Evolutionary conservation across 2,888 invertebrate species (phyloP), one percentile per base, ranked within the genome.

Genomic region (Apodemia duryi): DNA sequence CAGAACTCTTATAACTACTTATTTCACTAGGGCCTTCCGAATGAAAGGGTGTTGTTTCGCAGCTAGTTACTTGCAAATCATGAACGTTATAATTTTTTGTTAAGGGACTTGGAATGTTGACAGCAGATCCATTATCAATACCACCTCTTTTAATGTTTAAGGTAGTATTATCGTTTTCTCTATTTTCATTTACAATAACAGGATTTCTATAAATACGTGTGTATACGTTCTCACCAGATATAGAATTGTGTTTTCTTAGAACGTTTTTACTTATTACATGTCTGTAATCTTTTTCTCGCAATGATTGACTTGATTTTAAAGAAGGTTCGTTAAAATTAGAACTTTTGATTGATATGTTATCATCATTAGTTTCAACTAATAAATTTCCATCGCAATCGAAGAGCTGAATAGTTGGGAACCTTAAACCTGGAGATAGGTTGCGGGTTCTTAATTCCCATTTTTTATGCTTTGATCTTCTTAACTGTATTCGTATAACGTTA

Each of bases 371-470:
- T 83, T 94, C 93, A 41, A 94, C 88, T 71, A 94, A 85, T 64
- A 94, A 86, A 81, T 93, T 92, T 71, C 94, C 94, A 73, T 93
- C 94, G 76, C 93, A 91, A 84, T 94, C 93, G 79, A 93, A 94
- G 71, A 94, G 91, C 81, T 94, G 94, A 79, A 94, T 93, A 67
- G 92, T 92, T 46, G 94, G 94, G 72, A 94, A 89, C 74, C 83
- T 83, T 70, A 94, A 87, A 74, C 93, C 92, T 54, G 93, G 94
- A 66, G 94, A 94, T 66, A 93, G 93, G 82, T 94, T 94, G 72
- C 94, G 92, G 52, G 94, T 94, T 61, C 94, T 91, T 71, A 94
- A 80, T 80, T 94, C 93, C 94, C 94, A 94, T 83, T 93, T 93
- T 84, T 93, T 93, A 72, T 93, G 92, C 76, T 85, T 90, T 62